These are phyloP conservation scores for Cyprinodon brontotheroides DNA, from an alignment of 2,113 vertebrate species.

Conservation along the genomic window DNA sequence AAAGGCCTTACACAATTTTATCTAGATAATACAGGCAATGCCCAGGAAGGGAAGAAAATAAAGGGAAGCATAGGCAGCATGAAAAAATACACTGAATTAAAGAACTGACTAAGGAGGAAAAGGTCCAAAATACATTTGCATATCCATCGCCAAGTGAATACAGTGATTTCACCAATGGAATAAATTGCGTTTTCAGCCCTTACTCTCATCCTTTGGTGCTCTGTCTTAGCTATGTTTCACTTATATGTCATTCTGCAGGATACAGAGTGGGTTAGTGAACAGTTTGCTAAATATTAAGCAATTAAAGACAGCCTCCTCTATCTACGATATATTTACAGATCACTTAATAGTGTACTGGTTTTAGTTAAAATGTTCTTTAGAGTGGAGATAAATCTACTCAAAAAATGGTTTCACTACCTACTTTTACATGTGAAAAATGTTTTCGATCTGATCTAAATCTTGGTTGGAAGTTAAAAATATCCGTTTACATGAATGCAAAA, in stretches of 20 bases:
- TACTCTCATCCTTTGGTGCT: conserved; percentile 34
- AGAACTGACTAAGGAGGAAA: conserved; percentile 40
- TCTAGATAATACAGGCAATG: conserved; percentile 68
- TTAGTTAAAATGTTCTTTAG: neutral
- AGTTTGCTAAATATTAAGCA: conserved; percentile 22
- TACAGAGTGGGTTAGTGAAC: conserved; percentile 60
- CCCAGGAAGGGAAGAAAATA: conserved; percentile 34
- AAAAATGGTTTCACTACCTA: neutral
- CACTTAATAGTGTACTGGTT: neutral
- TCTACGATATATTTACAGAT: neutral
- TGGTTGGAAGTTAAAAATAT: too few species aligned
- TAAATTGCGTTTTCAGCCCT: conserved; percentile 61
- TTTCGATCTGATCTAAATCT: too few species aligned
- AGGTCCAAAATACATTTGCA: conserved; percentile 56
- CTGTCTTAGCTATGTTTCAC: conserved; percentile 35
- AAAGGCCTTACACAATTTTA: conserved; percentile 70
- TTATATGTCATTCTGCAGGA: neutral
- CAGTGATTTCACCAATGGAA: conserved; percentile 66
- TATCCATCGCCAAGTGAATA: conserved; percentile 68
- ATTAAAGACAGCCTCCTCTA: neutral
- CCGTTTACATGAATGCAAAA: too few species aligned
- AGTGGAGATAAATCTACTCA: neutral
- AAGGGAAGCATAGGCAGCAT: conserved; percentile 41
- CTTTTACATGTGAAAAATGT: too few species aligned
- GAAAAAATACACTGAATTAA: conserved; percentile 64